These are phyloP conservation scores for Chiloscyllium plagiosum DNA, from an alignment of 2,113 vertebrate genomes.

Conservation along the genomic window DNA sequence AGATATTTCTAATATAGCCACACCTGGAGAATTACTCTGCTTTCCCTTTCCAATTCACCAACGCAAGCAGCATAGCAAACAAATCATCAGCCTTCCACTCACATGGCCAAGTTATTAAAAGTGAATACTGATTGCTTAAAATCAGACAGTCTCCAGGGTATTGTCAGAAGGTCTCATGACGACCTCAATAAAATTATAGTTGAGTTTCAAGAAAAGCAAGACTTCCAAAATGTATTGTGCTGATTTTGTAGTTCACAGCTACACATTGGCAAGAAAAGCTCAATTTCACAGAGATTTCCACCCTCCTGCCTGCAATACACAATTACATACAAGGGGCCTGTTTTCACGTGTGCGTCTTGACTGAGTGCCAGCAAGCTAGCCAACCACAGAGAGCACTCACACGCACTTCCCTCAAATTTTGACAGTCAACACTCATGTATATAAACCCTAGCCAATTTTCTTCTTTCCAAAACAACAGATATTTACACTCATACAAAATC, in stretches of 20 bases:
- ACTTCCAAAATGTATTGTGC: background rate
- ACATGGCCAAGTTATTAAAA: background rate
- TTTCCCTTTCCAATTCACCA: slow-evolving; percentile 51
- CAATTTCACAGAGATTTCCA: background rate
- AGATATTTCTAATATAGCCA: slow-evolving; percentile 56
- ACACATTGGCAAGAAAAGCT: background rate
- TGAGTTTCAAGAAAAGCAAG: background rate
- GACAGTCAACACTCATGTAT: background rate
- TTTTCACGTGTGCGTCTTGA: background rate
- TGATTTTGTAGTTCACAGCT: background rate
- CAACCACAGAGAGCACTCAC: background rate
- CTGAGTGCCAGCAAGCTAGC: background rate
- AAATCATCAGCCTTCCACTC: slow-evolving; percentile 46
- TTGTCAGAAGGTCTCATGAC: background rate
- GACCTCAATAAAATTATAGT: background rate
- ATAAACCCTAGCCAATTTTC: background rate
- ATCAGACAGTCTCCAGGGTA: background rate
- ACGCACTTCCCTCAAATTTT: background rate
- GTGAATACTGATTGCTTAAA: background rate
- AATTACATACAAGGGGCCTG: background rate
- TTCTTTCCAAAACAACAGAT: background rate
- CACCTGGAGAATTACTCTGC: slow-evolving; percentile 60
- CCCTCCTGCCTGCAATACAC: background rate
- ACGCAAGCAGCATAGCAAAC: slow-evolving; percentile 53
- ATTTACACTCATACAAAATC: background rate